Evolutionary conservation across 2,888 invertebrate genomes (phyloP), one percentile per base, ranked within the genome.

Genomic region (Tetragnatha montana): DNA sequence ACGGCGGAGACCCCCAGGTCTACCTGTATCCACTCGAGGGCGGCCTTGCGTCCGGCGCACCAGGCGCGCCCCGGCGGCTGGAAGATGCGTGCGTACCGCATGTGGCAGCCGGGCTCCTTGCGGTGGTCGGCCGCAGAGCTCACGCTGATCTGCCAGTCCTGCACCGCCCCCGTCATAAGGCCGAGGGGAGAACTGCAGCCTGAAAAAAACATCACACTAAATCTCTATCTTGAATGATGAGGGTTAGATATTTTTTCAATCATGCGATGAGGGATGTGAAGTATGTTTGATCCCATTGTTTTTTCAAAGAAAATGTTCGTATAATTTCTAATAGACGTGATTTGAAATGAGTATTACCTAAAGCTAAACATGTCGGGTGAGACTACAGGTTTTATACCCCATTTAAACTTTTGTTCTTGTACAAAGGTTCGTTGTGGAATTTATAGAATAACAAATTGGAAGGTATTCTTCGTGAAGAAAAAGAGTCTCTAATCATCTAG

Each of bases 81-180:
- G 92, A 94, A 94, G 14, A 94, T 93, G 12, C 94, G 92, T 21
- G 94, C 94, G 91, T 93, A 94, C 91, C 94, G 93, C 91, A 94
- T 94, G 88, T 93, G 93, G 92, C 94, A 94, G 17, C 93, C 93
- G 19, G 92, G 92, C 91, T 94, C 94, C 93, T 93, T 94, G 60
- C 93, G 92, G 88, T 92, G 92, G 0, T 93, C 93, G 91, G 93
- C 93, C n/a, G 93, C 93, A 14, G 94, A 94, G 12, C 94, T 94
- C n/a, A 94, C 94, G 10, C 94, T 94, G 90, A 95, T 93, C 92
- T 95, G 95, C 94, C 94, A 94, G 92, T 94, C 94, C 91, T 94
- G 93, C 76, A 95, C 94, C 21, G 93, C 93, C 0, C 94, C 94
- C 2, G 94, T 93, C 91, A 94, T 94, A 93, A 94, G 92, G 3